Conservation (phyloP, 2,797 vertebrate species). For the Acanthurus leucopareius region DNA sequence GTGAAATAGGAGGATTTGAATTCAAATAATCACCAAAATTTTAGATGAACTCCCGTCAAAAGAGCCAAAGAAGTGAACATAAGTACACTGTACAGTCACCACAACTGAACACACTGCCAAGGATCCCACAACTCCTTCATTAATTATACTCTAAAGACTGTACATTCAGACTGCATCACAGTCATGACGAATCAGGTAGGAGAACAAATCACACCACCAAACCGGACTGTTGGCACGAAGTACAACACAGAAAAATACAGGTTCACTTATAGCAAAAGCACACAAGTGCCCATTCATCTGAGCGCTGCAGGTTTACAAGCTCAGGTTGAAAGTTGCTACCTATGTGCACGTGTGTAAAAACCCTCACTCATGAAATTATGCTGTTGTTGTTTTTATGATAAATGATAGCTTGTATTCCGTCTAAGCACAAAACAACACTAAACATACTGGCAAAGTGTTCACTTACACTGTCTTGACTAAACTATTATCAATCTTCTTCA, state of each 20-base stretch:
- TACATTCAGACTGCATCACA: background rate
- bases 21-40: conserved; percentile 7
- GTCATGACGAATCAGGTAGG: background rate
- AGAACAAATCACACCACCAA: background rate
- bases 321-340: background rate
- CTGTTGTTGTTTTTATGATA: too few relatives aligned
- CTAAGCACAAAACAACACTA: background rate
- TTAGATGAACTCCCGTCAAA: background rate
- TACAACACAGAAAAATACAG: background rate
- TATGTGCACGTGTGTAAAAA: background rate
- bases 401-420: too few relatives aligned
- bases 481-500: background rate
- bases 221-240: conserved; percentile 3
- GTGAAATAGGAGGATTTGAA: background rate
- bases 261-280: conserved; percentile 1
- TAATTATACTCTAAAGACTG: background rate
- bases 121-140: background rate
- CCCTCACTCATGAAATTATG: background rate
- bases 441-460: too few relatives aligned
- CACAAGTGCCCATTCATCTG: background rate
- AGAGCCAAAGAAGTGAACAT: conserved; percentile 4
- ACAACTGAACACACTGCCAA: background rate
- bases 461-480: background rate
- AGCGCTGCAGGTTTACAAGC: background rate
- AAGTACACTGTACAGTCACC: background rate